Conservation (phyloP, 2,888 invertebrate species). For the Drosophila austrosaltans region DNA sequence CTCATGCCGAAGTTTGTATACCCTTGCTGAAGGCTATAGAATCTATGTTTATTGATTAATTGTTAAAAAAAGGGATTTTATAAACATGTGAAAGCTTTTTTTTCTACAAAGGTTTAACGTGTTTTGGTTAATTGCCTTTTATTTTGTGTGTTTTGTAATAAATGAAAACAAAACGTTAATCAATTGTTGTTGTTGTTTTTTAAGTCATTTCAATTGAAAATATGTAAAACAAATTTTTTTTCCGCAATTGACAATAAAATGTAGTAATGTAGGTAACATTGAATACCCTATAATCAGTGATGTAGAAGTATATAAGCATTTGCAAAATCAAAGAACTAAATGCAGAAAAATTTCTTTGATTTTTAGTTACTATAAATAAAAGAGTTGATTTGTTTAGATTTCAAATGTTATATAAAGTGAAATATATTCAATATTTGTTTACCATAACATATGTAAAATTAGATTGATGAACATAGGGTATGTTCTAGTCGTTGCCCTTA, state of each 20-base stretch:
- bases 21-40: too few relatives aligned
- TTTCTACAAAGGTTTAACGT: background rate
- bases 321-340: background rate
- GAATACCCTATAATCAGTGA: background rate
- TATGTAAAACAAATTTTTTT: background rate
- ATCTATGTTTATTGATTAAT: too few relatives aligned
- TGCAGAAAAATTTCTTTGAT: too few relatives aligned
- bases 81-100: background rate
- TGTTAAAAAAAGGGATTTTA: background rate
- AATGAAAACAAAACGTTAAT: background rate
- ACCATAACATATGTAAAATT: too few relatives aligned
- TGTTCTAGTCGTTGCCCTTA: background rate
- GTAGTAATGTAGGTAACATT: background rate
- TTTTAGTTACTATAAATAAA: too few relatives aligned
- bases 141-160: background rate
- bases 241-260: background rate
- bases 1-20: too few relatives aligned
- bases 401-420: too few relatives aligned
- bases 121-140: background rate
- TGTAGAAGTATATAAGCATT: background rate
- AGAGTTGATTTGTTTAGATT: too few relatives aligned
- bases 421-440: too few relatives aligned
- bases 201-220: constrained; percentile 1
- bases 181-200: background rate
- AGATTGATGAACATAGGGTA: background rate